Base-by-base conservation (phyloP, 1,140 invertebrate genomes). In the Leptopilina boulardi region DNA sequence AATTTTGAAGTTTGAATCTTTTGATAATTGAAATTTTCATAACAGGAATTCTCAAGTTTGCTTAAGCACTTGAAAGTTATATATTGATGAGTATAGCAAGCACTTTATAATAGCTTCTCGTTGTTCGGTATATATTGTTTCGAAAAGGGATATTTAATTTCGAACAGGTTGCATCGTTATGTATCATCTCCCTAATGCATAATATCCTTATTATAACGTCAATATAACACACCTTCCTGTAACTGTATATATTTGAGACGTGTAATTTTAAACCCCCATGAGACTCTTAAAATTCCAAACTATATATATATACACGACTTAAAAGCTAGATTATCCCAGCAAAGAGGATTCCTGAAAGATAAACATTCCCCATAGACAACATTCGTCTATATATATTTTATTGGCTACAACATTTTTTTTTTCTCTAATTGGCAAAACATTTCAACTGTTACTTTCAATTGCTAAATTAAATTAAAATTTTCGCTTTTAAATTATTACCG, bases 181-280 rank as follows among this genome's bases (percentile, higher is more conserved):
- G n/a, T 56, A 56, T 23, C 18, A 56, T 56, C 54, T 19, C 19
- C 18, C 21, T 21, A 54, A 56, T 9, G 21, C 23, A 56, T 56
- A 11, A 19, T 19, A 56, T 23, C 19, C 18, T 21, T 18, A 56
- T 56, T 21, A 56, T 56, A 19, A 56, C 51, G 11, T 56, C 51
- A 56, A 56, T 56, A 56, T n/a, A n/a, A n/a, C n/a, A 10, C 19
- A 56, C 18, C 51, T 56, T 1, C 51, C 21, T 21, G 51, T 56
- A 56, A 56, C 51, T 21, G 51, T n/a, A n/a, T 56, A 56, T 19
- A 56, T 8, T 19, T 21, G 51, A 56, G 19, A 56, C 51, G 19
- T 56, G 51, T 56, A 56, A 56, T 56, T 56, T 56, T 9, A 56
- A 21, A 56, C 19, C 15, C 51, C 19, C 51, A 21, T 54, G 51